Evolutionary conservation across 2,113 vertebrate species (phyloP).

Genomic region (Phalacrocorax brasilianus): DNA sequence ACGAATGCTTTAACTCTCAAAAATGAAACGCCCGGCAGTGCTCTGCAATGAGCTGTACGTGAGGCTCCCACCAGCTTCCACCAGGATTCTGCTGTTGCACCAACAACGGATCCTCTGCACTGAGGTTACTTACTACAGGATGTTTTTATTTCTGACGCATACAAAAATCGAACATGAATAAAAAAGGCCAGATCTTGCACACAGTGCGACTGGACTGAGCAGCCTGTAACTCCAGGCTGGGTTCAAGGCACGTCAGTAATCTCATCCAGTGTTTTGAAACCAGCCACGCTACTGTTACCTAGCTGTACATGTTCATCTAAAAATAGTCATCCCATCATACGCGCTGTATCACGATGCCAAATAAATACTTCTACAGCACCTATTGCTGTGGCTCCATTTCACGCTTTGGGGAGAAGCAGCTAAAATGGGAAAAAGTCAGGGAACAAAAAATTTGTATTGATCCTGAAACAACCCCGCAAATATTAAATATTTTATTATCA

Average conservation of each 20-base stretch:
- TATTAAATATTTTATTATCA: neutral
- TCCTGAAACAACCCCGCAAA: neutral
- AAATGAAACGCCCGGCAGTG: neutral
- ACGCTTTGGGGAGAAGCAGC: neutral
- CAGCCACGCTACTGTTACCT: neutral
- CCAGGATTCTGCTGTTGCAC: neutral
- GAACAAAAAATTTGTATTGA: neutral
- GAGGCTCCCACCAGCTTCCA: neutral
- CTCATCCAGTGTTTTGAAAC: neutral
- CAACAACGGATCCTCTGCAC: neutral
- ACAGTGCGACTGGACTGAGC: accelerated
- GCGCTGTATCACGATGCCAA: no score
- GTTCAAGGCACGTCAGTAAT: neutral
- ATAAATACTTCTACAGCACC: neutral
- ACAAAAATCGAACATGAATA: neutral
- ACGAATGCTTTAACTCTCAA: neutral
- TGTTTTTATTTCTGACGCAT: neutral
- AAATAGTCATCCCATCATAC: neutral
- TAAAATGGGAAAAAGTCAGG: neutral
- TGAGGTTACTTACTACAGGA: neutral
- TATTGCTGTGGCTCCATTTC: neutral
- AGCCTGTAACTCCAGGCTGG: neutral
- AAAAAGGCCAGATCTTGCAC: neutral
- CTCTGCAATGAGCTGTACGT: neutral
- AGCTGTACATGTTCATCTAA: neutral